Evolutionary conservation across 2,888 invertebrate species (phyloP), one percentile per base, ranked within the genome.

Genomic region (Coecobrya sp.): DNA sequence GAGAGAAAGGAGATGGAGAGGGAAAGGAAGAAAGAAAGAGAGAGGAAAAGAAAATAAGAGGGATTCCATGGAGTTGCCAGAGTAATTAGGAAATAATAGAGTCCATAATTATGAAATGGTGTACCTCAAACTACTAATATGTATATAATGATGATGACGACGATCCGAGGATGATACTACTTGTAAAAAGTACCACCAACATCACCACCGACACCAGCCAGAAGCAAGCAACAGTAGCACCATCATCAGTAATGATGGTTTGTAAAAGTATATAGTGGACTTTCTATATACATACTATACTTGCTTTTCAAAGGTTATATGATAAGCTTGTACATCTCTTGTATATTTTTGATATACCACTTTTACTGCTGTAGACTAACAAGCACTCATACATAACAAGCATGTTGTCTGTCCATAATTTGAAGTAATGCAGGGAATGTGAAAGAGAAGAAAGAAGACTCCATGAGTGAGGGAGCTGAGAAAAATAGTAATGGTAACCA

Each of bases 31-130:
- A 59, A 52, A 10, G 45, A 85, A 27, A 76, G 42, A 49, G 49
- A 62, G 79, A 25, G 59, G 16, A 45, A 81, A 52, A 52, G 82
- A 36, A 70, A 49, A 90, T 70, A 62, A 86, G 86, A 86, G 55
- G 81, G 86, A 91, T 91, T 91, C 49, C 59, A 70, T 81, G 55
- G 76, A 91, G 90, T 91, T 91, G 79, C 91, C 86, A 89, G 82
- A 87, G 91, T 94, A 93, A 94, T 92, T 93, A 94, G 93, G 92
- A 94, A 93, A 93, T 94, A 94, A 94, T 94, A 94, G 94, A 92
- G 87, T 92, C 87, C 89, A 89, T 94, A 94, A 94, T 94, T 94
- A 93, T 94, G 94, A 94, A 93, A 93, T 93, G 93, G 93, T 93
- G 91, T 88, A 79, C 86, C 86, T 90, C 86, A 86, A 68, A 79